Base-by-base conservation (phyloP, 2,888 invertebrate species). In the Operophtera brumata region DNA sequence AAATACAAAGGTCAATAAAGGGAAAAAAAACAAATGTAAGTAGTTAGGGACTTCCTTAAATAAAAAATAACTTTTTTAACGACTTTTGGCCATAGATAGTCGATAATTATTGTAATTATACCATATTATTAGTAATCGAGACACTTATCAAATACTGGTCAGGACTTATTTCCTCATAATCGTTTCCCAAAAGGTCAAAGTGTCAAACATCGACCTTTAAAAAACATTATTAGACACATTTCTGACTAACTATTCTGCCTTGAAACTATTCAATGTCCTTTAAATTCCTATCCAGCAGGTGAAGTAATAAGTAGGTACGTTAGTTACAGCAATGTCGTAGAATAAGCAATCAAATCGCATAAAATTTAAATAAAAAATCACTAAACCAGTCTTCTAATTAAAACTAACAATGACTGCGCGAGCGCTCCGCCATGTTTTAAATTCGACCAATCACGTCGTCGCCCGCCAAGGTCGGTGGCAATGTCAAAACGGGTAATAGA, bases 381-480 rank as follows among this genome's bases (percentile, higher is more conserved):
- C 80, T 61, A 84, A 88, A 87, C 87, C 80, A 77, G 84, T 84
- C 78, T 75, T 80, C 77, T 86, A 87, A 88, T 89, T 85, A 84
- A 71, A 67, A 76, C 78, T 42, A 82, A 86, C 86, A 87, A 87
- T 84, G 83, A 20, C 2, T 69, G 84, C 82, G 84, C 77, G 67
- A 66, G 77, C 80, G 80, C 70, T 32, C 64, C 71, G 88, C 89
- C 89, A 90, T 90, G 61, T 83, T 86, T 80, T 43, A 63, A 57
- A 67, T 73, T 70, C 70, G 80, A 69, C 89, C 89, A 89, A 89
- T 90, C 75, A 69, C 68, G 57, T 65, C 64, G 61, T 62, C 58
- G 63, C 65, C 61, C 61, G 67, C 67, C 86, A 88, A 90, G 89
- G 89, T 86, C 82, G 78, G 53, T 67, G 72, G 78, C 89, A 88